Base-by-base conservation (phyloP, 2,888 invertebrate species). In the Andrena camellia region DNA sequence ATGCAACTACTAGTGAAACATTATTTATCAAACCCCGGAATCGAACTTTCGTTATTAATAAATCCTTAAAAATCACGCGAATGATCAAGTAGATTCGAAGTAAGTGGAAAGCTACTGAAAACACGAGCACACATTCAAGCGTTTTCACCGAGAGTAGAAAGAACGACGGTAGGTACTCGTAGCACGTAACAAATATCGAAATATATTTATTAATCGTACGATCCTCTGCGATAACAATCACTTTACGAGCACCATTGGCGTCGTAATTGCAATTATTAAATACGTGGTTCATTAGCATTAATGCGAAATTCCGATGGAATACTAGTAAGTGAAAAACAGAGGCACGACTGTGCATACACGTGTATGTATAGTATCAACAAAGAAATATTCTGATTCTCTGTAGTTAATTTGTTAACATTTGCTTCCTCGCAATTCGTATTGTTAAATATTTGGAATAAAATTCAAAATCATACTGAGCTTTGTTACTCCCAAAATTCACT, bases 191-290 rank as follows among this genome's bases (percentile, higher is more conserved):
- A 35, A 23, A 70, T 23, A 42, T 20, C 59, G 57, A 52, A 73
- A 63, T 59, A 48, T 57, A 73, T 78, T 73, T 64, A 73, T 78
- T 60, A 73, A 73, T 73, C 35, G n/a, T 52, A 48, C 29, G 57
- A 71, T 71, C 17, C 63, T 57, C 71, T 50, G 63, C 23, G 54
- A 70, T 70, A 63, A 71, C 54, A 54, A 71, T 35, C 59, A 35
- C 35, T 76, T 62, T 54, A 52, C 72, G 48, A 20, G 64, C 26
- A 64, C 35, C 33, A 70, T 20, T 52, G 63, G 42, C 54, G 26
- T 4, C 31, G 72, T 66, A 69, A 73, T 67, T 63, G 67, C 59
- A 77, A 84, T 84, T 80, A 84, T 80, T 73, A 73, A 68, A 62
- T 84, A 73, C 72, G 54, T 64, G 67, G 33, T 62, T 60, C 57